Evolutionary conservation across 2,888 invertebrate species (phyloP), one percentile per base, ranked within the genome.

Genomic region (Alloscopus bannaensis): DNA sequence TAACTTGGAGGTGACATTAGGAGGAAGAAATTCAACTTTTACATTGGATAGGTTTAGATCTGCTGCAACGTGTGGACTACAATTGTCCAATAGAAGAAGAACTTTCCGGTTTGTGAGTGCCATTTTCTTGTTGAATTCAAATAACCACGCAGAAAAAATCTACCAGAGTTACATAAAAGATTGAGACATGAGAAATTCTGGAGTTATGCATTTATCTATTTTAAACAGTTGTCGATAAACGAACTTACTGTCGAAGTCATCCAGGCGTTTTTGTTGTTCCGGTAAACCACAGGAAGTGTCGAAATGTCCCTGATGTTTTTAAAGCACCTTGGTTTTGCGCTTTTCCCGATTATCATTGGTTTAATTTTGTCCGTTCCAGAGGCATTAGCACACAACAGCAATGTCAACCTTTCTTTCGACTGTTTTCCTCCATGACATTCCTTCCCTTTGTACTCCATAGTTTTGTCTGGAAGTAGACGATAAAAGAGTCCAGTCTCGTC

Each of bases 401-500:
- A 57, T 1, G 82, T 77, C 13, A 84, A 8, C 3, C 82, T 11
- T 0, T 82, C 81, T 11, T 71, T 64, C 0, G 68, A 64, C 28
- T 81, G 26, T 45, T 77, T 82, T 26, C 84, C 84, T 24, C 76
- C 81, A 3, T 60, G 57, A 22, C 80, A 84, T 1, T 18, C 20
- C 47, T 69, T 20, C 0, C 64, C 28, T 50, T 72, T 72, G 6
- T 31, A 42, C 1, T 62, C 31, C 29, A 65, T 2, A 3, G 73
- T 78, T 24, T 70, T 69, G 1, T 78, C 47, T 0, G 83, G 83
- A 0, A 68, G n/a, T 11, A 57, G 11, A 40, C 68, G 72, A 18
- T 42, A 83, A 50, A 83, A 83, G 1, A 81, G 22, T 0, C 70
- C 81, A 0, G 71, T 62, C 60, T 81, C 83, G 20, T 81, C 81